Conservation (phyloP, 2,888 invertebrate genomes). For the Ceratothoa steindachneri region DNA sequence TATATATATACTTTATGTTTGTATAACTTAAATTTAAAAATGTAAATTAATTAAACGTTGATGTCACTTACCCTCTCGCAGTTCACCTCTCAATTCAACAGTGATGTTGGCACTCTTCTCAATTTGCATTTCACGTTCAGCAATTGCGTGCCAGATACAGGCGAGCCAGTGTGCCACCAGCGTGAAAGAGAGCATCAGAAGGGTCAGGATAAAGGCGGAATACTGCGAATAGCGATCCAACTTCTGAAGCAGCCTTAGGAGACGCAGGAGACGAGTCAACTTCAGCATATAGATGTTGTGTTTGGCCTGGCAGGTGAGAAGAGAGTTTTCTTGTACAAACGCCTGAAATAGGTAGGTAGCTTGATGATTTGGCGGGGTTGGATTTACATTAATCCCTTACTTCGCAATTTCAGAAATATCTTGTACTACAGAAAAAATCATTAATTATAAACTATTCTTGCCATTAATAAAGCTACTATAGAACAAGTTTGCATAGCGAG, state of each 20-base stretch:
- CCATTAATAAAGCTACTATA: too few relatives aligned
- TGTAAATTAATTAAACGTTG: not conserved
- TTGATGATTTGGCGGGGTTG: too few relatives aligned
- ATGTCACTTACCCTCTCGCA: not conserved
- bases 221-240: constrained; percentile 96
- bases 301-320: constrained; percentile 9
- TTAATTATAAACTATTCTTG: too few relatives aligned
- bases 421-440: too few relatives aligned
- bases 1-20: not conserved
- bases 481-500: too few relatives aligned
- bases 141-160: constrained; percentile 94
- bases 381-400: too few relatives aligned
- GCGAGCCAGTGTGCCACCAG: constrained; percentile 94
- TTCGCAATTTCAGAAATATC: too few relatives aligned
- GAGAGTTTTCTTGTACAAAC: too few relatives aligned
- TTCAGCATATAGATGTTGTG: constrained; percentile 77
- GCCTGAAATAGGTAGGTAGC: too few relatives aligned
- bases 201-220: constrained; percentile 85
- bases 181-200: constrained; percentile 90
- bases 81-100: not conserved
- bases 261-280: constrained; percentile 74
- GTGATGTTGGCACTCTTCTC: constrained; percentile 3
- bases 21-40: too few relatives aligned
- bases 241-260: constrained; percentile 87
- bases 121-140: constrained; percentile 55